Conservation (phyloP, 1,140 invertebrate genomes). For the Drosophila ironensis region DNA sequence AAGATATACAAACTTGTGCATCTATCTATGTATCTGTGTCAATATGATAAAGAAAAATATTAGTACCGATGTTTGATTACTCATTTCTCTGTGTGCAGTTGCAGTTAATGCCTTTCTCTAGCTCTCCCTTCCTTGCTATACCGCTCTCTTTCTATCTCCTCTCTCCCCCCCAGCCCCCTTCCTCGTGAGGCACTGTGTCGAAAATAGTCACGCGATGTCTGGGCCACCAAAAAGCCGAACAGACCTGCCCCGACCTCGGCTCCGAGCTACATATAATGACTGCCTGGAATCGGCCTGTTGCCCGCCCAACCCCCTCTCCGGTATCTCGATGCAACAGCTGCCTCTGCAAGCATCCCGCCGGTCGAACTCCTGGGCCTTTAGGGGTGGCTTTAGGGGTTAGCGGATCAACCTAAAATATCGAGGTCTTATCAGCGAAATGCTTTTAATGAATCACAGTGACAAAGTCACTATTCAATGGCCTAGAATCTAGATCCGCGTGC, state of each 20-base stretch:
- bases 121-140: background rate
- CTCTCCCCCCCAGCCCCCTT: background rate
- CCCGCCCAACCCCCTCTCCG: constrained; percentile 24
- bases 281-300: constrained; percentile 33
- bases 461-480: too few species aligned
- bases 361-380: background rate
- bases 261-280: constrained; percentile 10
- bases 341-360: too few species aligned
- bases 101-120: constrained; percentile 17
- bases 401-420: background rate
- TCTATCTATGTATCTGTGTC: too few species aligned
- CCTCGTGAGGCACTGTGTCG: constrained; percentile 4
- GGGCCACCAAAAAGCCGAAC: constrained; percentile 1
- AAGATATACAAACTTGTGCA: too few species aligned
- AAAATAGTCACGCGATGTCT: constrained; percentile 70
- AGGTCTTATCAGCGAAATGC: background rate
- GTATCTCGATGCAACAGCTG: constrained; percentile 30
- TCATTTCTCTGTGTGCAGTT: background rate
- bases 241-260: background rate
- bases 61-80: too few species aligned
- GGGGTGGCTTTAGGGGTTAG: background rate
- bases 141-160: background rate
- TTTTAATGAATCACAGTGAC: background rate
- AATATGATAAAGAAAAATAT: too few species aligned
- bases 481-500: too few species aligned